Conservation (phyloP, 2,888 invertebrate genomes). For the Parnassius glacialis region DNA sequence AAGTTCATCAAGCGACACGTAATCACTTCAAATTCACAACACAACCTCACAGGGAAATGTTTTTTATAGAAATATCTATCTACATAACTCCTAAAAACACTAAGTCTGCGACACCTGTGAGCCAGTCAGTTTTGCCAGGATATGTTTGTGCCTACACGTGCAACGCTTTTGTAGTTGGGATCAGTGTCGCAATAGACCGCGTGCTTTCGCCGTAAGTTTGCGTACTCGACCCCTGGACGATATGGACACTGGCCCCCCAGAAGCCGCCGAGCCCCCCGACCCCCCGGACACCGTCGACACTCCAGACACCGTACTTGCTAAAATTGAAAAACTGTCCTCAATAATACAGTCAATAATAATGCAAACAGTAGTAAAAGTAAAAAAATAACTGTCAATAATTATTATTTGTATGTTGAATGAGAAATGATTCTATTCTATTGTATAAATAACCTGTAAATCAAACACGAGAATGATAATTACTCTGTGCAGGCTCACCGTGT, state of each 20-base stretch:
- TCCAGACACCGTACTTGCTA: conserved; percentile 4
- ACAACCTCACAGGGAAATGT: too few species aligned
- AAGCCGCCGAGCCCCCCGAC: conserved; percentile 33
- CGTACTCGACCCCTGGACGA: conserved; percentile 91
- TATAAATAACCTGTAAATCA: too few species aligned
- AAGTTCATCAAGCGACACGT: too few species aligned
- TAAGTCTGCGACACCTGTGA: too few species aligned
- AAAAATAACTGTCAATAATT: too few species aligned
- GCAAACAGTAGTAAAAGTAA: too few species aligned
- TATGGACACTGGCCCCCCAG: conserved; percentile 57
- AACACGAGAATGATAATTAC: background rate
- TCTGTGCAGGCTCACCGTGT: conserved; percentile 14
- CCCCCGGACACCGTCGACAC: conserved; percentile 12
- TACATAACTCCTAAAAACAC: too few species aligned
- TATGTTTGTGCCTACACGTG: conserved; percentile 7
- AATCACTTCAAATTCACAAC: too few species aligned
- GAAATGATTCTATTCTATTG: too few species aligned
- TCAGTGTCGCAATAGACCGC: conserved; percentile 80
- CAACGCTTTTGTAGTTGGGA: background rate
- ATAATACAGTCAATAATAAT: too few species aligned
- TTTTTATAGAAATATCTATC: too few species aligned
- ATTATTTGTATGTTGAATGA: too few species aligned
- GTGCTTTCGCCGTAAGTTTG: conserved; percentile 89
- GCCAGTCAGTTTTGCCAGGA: conserved; percentile 8
- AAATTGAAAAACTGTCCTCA: background rate